Evolutionary conservation across 2,797 vertebrate genomes (phyloP).

Genomic region (Pseudochirops cupreus): DNA sequence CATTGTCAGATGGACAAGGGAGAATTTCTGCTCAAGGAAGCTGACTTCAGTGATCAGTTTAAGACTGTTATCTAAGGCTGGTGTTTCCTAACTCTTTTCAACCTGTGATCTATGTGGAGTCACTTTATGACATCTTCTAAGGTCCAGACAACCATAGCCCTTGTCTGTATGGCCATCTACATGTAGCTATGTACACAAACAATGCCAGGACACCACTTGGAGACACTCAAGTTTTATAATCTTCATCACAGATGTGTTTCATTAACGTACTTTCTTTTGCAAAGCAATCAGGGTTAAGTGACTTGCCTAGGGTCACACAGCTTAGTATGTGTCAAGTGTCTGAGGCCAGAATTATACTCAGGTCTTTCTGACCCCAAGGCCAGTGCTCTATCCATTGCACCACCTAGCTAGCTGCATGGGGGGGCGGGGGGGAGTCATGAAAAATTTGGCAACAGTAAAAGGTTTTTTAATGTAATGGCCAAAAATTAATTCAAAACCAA

Average conservation of each 20-base stretch:
- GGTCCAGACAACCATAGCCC: neutral
- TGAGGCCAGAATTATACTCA: too few relatives aligned
- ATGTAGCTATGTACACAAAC: neutral
- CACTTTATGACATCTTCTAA: neutral
- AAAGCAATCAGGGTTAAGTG: too few relatives aligned
- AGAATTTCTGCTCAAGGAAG: neutral
- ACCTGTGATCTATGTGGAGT: neutral
- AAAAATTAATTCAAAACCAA: too few relatives aligned
- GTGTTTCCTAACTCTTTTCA: neutral
- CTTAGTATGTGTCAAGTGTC: too few relatives aligned
- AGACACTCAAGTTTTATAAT: neutral
- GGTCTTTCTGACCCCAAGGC: too few relatives aligned
- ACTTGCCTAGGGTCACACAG: too few relatives aligned
- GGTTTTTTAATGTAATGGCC: too few relatives aligned
- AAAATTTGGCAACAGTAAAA: too few relatives aligned
- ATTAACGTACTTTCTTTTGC: neutral
- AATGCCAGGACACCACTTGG: neutral
- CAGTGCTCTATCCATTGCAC: too few relatives aligned
- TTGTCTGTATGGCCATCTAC: neutral
- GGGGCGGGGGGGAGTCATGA: too few relatives aligned
- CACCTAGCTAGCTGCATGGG: too few relatives aligned
- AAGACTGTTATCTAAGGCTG: neutral
- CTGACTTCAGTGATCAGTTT: neutral
- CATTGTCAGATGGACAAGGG: neutral
- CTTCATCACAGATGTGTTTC: neutral